Conservation (phyloP, 92 coral and sea anemone species). For the Plumapathes pennacea region DNA sequence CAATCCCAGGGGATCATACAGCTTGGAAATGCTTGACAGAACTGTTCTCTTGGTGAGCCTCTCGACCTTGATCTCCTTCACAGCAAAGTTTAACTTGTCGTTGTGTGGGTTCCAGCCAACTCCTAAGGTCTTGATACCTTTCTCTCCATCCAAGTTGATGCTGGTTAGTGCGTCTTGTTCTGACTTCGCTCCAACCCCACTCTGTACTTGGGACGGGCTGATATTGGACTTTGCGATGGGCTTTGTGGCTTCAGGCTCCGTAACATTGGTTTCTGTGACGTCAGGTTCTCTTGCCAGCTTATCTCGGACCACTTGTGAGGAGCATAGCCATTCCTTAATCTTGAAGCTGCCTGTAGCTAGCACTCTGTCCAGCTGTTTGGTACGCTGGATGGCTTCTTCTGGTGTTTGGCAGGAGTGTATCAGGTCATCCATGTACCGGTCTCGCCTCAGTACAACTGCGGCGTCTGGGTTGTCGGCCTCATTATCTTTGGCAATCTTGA, state of each 20-base stretch:
- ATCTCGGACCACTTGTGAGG: too few species aligned
- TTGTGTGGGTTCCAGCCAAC: slow-evolving; percentile 26
- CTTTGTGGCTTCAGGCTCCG: too few species aligned
- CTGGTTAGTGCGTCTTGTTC: background rate
- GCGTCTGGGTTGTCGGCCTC: slow-evolving; percentile 16
- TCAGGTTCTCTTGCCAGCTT: too few species aligned
- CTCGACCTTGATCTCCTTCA: slow-evolving; percentile 17
- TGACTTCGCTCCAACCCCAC: background rate
- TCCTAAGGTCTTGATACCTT: slow-evolving; percentile 14
- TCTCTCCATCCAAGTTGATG: slow-evolving; percentile 36
- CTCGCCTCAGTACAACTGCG: background rate
- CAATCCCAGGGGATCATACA: slow-evolving; percentile 31
- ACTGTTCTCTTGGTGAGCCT: slow-evolving; percentile 27
- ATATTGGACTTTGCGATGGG: too few species aligned
- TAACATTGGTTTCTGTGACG: too few species aligned
- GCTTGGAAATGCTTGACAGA: slow-evolving; percentile 28
- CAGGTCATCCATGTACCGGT: slow-evolving; percentile 38
- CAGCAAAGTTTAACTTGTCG: slow-evolving; percentile 13
- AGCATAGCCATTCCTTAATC: slow-evolving; percentile 21
- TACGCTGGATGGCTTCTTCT: slow-evolving; percentile 4
- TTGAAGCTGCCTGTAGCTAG: slow-evolving; percentile 42
- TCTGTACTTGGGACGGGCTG: too few species aligned
- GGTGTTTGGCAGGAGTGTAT: slow-evolving; percentile 24
- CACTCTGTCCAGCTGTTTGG: slow-evolving; percentile 24
- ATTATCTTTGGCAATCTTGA: slow-evolving; percentile 28